These are phyloP conservation scores for Ferrisia virgata DNA, from an alignment of 2,888 invertebrate genomes.

Conservation along the genomic window DNA sequence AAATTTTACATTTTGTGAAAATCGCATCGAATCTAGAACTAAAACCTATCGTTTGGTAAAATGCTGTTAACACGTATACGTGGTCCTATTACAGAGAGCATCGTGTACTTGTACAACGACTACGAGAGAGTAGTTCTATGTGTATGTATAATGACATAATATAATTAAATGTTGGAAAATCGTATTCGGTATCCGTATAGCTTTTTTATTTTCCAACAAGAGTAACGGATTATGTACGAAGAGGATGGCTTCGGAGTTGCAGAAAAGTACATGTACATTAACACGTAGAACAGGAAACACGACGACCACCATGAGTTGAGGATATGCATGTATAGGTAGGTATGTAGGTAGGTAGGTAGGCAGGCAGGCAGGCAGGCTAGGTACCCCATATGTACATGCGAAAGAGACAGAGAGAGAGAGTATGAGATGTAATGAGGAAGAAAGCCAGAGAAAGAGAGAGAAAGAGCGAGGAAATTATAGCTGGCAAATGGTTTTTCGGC, in stretches of 20 bases:
- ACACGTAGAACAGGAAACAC: no score
- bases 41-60: no score
- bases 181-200: background rate
- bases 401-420: background rate
- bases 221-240: background rate
- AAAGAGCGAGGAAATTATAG: background rate
- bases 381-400: background rate
- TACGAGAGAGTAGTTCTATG: no score
- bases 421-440: background rate
- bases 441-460: no score
- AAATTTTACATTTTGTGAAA: background rate
- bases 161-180: constrained; percentile 31
- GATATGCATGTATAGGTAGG: no score
- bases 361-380: no score
- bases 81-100: background rate
- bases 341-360: no score
- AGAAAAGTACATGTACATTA: background rate
- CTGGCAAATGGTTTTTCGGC: constrained; percentile 3
- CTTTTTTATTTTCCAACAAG: background rate
- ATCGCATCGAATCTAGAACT: background rate
- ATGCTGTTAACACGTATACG: no score
- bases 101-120: background rate
- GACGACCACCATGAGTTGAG: no score
- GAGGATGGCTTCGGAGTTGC: background rate
- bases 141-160: constrained; percentile 3